Evolutionary conservation across 1,140 invertebrate species (phyloP).

Genomic region (Diplogasteroides magnus): DNA sequence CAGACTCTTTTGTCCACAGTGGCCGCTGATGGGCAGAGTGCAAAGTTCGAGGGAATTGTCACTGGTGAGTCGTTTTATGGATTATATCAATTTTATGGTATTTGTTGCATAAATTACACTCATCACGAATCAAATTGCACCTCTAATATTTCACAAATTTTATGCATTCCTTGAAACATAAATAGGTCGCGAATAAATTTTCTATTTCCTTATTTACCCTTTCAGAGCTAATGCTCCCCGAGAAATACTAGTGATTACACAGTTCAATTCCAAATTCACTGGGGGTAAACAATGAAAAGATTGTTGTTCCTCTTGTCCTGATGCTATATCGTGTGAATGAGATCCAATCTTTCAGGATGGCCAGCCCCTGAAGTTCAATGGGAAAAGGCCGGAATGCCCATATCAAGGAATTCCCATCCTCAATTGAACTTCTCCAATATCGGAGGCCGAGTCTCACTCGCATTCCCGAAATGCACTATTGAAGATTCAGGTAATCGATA

Average conservation of each 20-base stretch:
- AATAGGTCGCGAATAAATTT: no score
- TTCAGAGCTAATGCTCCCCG: no score
- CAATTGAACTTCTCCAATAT: conserved; percentile 34
- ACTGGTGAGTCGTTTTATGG: conserved; percentile 37
- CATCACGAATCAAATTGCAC: no score
- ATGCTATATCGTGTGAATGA: no score
- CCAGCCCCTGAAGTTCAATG: conserved; percentile 44
- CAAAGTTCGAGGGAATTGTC: conserved; percentile 51
- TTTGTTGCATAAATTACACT: no score
- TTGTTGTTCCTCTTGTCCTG: no score
- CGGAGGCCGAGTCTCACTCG: conserved; percentile 41
- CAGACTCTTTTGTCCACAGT: conserved; percentile 50
- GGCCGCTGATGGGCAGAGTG: conserved; percentile 40
- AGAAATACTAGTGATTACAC: no score
- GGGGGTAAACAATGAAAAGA: conserved; percentile 24
- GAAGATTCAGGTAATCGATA: background rate
- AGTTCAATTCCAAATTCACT: conserved; percentile 49
- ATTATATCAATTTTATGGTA: no score
- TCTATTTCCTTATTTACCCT: no score
- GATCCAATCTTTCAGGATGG: background rate
- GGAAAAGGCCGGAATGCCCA: conserved; percentile 48
- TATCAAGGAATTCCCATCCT: conserved; percentile 25
- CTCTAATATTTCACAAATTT: no score
- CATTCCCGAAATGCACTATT: conserved; percentile 14
- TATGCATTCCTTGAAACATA: no score